Evolutionary conservation across 2,797 vertebrate species (phyloP).

Genomic region (Chiloscyllium punctatum): DNA sequence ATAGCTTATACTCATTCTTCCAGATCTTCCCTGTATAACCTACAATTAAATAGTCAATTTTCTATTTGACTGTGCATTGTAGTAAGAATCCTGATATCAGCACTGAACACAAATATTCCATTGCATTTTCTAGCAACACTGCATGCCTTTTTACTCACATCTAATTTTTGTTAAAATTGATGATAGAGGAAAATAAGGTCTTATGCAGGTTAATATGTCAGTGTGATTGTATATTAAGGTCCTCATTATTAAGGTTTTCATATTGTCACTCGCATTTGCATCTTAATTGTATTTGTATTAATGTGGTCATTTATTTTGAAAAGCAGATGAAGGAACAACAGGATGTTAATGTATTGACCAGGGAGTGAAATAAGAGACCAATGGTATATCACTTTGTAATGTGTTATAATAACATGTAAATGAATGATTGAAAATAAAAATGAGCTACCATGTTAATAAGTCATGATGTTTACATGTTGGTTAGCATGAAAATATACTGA

Average conservation of each 20-base stretch:
- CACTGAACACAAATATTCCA: neutral
- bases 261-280: neutral
- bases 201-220: neutral
- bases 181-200: neutral
- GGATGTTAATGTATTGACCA: neutral
- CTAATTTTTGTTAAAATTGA: neutral
- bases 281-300: neutral
- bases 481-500: neutral
- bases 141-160: neutral
- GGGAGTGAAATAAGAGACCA: neutral
- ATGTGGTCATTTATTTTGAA: neutral
- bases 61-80: constrained; percentile 20
- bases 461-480: neutral
- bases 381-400: neutral
- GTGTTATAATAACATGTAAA: neutral
- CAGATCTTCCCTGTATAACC: neutral
- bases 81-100: neutral
- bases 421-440: too few species aligned
- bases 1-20: neutral
- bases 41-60: neutral
- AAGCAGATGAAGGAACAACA: neutral
- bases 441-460: neutral
- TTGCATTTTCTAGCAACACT: neutral
- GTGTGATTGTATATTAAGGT: neutral
- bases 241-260: neutral